Evolutionary conservation across 2,113 vertebrate genomes (phyloP), one percentile per base, ranked within the genome.

Genomic region (Morone saxatilis): DNA sequence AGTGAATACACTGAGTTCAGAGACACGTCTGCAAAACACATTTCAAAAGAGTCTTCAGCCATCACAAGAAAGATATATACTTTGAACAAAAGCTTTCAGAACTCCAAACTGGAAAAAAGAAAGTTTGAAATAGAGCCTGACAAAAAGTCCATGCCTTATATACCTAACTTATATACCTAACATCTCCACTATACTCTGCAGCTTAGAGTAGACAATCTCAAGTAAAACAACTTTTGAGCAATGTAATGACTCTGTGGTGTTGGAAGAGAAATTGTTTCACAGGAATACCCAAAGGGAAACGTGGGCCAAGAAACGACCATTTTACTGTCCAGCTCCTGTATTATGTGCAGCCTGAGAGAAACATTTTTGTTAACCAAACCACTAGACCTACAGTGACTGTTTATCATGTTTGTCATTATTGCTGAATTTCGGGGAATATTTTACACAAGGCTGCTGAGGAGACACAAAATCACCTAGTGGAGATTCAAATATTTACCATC

Each of bases 401-500:
- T 78, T 56, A 73, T 63, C 65, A 85, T 86, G 62, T 81, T 85
- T 80, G 79, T 60, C 82, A 61, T 85, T 60, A 80, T 50, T 76
- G 76, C 68, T 72, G 62, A 87, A 73, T 90, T 75, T 87, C 13
- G 47, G 53, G 54, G 25, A 83, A 83, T 78, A 73, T 72, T 76
- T 90, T 76, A 69, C 66, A 81, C 73, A 76, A 70, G 57, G 70
- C 72, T 84, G 75, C 85, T 79, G 74, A 84, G 70, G 53, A 81
- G 76, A 84, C 76, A 83, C 61, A 83, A 89, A 91, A 89, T 71
- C 45, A 84, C 80, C 74, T 25, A 66, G 59, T 69, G 73, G 77
- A 87, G 57, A 88, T 85, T 89, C 88, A 87, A 92, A 92, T 89
- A 89, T 91, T 89, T 91, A 77, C 81, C 61, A 89, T 88, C 67